Evolutionary conservation across 2,113 vertebrate genomes (phyloP).

Genomic region (Glaucomys volans): DNA sequence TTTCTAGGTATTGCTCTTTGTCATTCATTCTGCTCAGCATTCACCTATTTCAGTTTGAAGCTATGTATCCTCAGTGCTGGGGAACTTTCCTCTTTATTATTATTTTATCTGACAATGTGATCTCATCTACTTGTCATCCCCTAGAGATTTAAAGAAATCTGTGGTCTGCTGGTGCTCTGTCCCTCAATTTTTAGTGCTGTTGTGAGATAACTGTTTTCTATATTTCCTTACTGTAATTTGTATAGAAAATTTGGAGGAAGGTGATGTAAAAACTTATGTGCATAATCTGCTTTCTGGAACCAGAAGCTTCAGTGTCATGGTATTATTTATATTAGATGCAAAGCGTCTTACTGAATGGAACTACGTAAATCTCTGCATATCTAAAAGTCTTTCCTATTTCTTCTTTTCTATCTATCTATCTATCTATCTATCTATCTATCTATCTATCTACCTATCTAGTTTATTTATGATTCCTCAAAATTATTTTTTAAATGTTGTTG

Average conservation of each 20-base stretch:
- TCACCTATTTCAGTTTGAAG: neutral
- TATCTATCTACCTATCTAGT: neutral
- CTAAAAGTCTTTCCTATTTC: neutral
- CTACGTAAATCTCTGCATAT: neutral
- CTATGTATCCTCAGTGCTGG: neutral
- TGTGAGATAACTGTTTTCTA: neutral
- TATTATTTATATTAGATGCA: neutral
- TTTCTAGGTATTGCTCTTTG: neutral
- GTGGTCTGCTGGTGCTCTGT: neutral
- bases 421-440: neutral
- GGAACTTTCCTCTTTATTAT: neutral
- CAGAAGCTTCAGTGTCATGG: neutral
- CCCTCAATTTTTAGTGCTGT: neutral
- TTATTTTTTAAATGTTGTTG: neutral
- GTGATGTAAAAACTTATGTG: neutral
- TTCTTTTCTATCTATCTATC: neutral
- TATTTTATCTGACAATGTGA: constrained; percentile 13
- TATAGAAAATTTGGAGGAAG: constrained; percentile 38
- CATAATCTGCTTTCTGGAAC: neutral
- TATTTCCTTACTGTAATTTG: neutral
- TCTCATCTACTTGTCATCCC: neutral
- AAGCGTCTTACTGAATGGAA: neutral
- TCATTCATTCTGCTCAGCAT: neutral
- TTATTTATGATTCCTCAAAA: neutral
- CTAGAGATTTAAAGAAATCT: neutral